Percentiles rank a stretch among this genome's conserved stretches.
These are phyloP conservation scores for Probaryconus sp. DNA, from an alignment of 1,140 invertebrate genomes.

Conservation along the genomic window DNA sequence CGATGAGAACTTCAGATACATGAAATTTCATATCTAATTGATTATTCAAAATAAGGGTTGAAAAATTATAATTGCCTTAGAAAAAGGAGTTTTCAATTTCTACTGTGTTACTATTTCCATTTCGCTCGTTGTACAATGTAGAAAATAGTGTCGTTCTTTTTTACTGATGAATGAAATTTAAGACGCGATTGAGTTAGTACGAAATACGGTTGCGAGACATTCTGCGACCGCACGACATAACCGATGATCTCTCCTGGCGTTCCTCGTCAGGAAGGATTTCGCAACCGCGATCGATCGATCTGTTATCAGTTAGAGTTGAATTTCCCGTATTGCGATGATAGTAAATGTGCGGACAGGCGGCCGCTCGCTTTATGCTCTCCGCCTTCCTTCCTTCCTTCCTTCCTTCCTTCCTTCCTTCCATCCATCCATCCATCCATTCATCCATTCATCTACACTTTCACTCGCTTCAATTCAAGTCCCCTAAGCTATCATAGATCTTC, in stretches of 20 bases:
- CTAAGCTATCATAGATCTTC: constrained; percentile 41
- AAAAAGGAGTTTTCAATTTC: too few relatives aligned
- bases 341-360: constrained; percentile 48
- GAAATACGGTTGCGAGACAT: constrained; percentile 30
- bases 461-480: constrained; percentile 22
- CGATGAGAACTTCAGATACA: too few relatives aligned
- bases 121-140: too few relatives aligned
- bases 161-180: constrained; percentile 6
- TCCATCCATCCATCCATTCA: constrained; percentile 1
- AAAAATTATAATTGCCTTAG: too few relatives aligned
- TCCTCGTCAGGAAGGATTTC: constrained; percentile 39
- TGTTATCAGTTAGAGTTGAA: constrained; percentile 6
- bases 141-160: too few relatives aligned
- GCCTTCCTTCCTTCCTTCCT: constrained; percentile 6
- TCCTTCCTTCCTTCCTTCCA: constrained; percentile 6
- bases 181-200: constrained; percentile 21
- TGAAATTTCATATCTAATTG: too few relatives aligned
- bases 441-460: constrained; percentile 38
- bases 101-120: too few relatives aligned
- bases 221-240: constrained; percentile 33
- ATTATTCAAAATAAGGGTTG: too few relatives aligned
- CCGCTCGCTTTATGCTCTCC: constrained; percentile 3
- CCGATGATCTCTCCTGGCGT: constrained; percentile 48
- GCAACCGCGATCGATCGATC: constrained; percentile 40
- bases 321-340: constrained; percentile 45